phyloP scores from a whole-genome alignment of 2,797 vertebrate species.

The Phyllotis vaccarum region DNA sequence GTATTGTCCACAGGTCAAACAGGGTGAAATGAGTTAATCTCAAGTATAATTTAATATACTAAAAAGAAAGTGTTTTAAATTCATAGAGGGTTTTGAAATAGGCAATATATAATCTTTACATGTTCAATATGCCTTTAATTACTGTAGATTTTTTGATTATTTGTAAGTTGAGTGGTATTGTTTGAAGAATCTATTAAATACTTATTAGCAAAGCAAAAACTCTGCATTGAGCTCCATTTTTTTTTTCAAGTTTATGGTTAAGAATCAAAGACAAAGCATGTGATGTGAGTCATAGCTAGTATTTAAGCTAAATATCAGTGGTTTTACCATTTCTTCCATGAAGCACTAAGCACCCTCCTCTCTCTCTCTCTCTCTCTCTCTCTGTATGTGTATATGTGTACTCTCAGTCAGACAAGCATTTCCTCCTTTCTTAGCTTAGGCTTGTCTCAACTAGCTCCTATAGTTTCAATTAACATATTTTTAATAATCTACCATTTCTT shows the following conservation, averaged over 20 bases:
- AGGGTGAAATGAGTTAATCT: not conserved
- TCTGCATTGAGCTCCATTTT: not conserved
- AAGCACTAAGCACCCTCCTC: not conserved
- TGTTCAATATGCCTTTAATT: not conserved
- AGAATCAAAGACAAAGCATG: not conserved
- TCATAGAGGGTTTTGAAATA: not conserved
- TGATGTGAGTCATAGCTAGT: not conserved
- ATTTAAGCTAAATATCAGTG: not conserved
- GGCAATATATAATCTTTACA: not conserved
- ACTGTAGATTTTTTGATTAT: slow-evolving; percentile 6
- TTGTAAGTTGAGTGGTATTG: slow-evolving; percentile 23
- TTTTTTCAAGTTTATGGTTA: not conserved
- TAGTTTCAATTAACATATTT: too few species aligned
- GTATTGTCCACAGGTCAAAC: not conserved
- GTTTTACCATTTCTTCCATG: not conserved
- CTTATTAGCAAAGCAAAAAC: not conserved
- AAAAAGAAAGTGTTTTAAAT: not conserved
- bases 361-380: too few species aligned
- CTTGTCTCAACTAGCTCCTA: too few species aligned
- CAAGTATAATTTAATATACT: not conserved
- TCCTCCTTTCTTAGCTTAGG: too few species aligned
- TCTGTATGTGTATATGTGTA: too few species aligned
- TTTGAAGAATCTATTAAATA: slow-evolving; percentile 49
- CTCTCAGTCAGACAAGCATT: not conserved
- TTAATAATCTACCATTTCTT: too few species aligned